Percentiles rank a stretch among this genome's conserved stretches.
Conservation (phyloP, 2,888 invertebrate species). For the Troides helena region DNA sequence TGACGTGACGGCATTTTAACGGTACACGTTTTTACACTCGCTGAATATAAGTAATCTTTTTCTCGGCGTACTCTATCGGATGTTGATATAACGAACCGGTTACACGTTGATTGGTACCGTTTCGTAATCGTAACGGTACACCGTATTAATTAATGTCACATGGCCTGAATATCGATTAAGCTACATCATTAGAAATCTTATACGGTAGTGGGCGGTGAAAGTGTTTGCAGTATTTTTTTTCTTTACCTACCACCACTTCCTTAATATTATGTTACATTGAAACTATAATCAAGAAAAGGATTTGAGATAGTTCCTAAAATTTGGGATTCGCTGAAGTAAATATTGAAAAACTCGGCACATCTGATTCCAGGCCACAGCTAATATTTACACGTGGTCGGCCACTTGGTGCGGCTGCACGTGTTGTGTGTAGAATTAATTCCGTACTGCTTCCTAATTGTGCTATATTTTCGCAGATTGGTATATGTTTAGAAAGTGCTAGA, state of each 20-base stretch:
- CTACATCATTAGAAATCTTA: slow-evolving; percentile 20
- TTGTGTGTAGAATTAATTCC: too few relatives aligned
- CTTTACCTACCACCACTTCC: not conserved
- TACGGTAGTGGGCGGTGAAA: slow-evolving; percentile 16
- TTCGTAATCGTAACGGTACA: slow-evolving; percentile 24
- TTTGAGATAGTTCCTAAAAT: too few relatives aligned
- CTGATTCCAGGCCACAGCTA: too few relatives aligned
- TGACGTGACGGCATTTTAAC: slow-evolving; percentile 19
- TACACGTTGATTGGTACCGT: slow-evolving; percentile 11
- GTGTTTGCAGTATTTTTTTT: slow-evolving; percentile 6
- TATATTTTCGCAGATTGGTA: too few relatives aligned
- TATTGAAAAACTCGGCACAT: too few relatives aligned
- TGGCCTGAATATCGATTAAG: not conserved
- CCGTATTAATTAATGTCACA: slow-evolving; percentile 18
- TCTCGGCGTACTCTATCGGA: slow-evolving; percentile 9
- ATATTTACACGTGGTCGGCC: too few relatives aligned
- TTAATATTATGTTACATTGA: too few relatives aligned
- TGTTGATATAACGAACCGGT: slow-evolving; percentile 17
- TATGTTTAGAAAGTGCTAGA: too few relatives aligned
- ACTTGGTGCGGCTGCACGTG: too few relatives aligned
- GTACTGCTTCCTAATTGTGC: too few relatives aligned
- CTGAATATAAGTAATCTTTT: slow-evolving; percentile 4
- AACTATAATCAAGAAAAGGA: too few relatives aligned
- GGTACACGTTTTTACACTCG: slow-evolving; percentile 22
- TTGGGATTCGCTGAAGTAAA: too few relatives aligned